Percentiles rank a stretch among this genome's conserved stretches.
These are phyloP conservation scores for Sarcophaga rosellei DNA, from an alignment of 2,888 invertebrate genomes.

Conservation along the genomic window DNA sequence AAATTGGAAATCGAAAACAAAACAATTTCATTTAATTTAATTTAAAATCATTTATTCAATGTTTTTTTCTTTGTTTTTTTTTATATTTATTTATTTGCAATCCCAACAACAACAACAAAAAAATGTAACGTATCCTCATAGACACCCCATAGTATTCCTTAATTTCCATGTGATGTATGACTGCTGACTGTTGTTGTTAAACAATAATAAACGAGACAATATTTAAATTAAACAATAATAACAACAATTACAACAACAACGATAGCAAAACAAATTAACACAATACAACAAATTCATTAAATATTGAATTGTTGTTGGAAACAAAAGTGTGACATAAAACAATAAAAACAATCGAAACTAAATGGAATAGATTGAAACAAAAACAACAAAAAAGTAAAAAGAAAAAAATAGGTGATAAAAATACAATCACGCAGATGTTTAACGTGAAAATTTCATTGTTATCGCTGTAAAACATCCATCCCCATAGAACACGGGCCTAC, in stretches of 20 bases:
- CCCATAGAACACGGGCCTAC: too few relatives aligned
- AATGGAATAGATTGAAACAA: background rate
- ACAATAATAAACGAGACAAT: too few relatives aligned
- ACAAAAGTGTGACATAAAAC: constrained; percentile 56
- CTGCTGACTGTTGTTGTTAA: too few relatives aligned
- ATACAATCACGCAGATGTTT: constrained; percentile 64
- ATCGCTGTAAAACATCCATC: background rate
- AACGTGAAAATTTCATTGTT: constrained; percentile 58
- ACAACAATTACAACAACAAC: too few relatives aligned
- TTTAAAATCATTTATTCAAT: constrained; percentile 50
- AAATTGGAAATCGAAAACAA: background rate
- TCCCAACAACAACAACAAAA: too few relatives aligned
- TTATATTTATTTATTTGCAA: background rate
- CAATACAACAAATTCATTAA: constrained; percentile 42
- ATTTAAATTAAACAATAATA: too few relatives aligned
- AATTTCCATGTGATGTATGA: too few relatives aligned
- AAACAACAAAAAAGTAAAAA: background rate
- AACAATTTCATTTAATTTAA: constrained; percentile 47
- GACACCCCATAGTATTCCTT: too few relatives aligned
- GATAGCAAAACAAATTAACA: background rate
- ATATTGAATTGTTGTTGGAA: constrained; percentile 48
- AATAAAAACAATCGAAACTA: constrained; percentile 1
- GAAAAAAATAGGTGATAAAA: constrained; percentile 36
- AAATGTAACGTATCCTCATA: too few relatives aligned
- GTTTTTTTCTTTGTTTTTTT: constrained; percentile 35